phyloP scores from a whole-genome alignment of 2,888 invertebrate genomes.

The Metopia argyrocephala region DNA sequence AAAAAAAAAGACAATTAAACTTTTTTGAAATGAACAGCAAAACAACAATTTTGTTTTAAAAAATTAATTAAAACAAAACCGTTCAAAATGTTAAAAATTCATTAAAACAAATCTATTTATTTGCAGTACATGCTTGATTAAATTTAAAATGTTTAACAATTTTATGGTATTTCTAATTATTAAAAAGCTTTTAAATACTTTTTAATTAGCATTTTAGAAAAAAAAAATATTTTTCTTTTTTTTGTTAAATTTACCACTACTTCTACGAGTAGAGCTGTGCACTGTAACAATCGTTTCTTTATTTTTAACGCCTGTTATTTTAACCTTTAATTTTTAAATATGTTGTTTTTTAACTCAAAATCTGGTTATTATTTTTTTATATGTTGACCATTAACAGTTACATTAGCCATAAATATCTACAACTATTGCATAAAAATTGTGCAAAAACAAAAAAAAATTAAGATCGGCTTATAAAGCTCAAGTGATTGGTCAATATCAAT shows the following conservation, averaged over 20 bases:
- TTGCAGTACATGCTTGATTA: too few relatives aligned
- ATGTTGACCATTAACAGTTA: slow-evolving; percentile 13
- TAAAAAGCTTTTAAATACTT: not conserved
- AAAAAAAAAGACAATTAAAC: too few relatives aligned
- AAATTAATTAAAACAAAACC: too few relatives aligned
- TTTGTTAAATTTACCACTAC: too few relatives aligned
- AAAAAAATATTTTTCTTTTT: not conserved
- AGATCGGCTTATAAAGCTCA: not conserved
- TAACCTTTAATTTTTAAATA: not conserved
- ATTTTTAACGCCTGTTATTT: too few relatives aligned
- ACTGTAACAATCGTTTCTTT: too few relatives aligned
- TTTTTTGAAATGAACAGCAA: too few relatives aligned
- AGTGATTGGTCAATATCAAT: not conserved
- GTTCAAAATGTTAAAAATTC: not conserved
- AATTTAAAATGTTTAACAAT: not conserved
- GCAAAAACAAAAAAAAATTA: not conserved
- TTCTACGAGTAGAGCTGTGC: too few relatives aligned
- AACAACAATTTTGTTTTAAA: too few relatives aligned
- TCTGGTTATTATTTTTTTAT: not conserved
- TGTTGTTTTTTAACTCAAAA: not conserved
- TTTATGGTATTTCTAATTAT: not conserved
- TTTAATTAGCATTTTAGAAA: not conserved
- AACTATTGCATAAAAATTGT: slow-evolving; percentile 17
- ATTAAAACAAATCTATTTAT: too few relatives aligned
- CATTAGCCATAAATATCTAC: slow-evolving; percentile 22